Conservation (phyloP, 2,797 vertebrate species). For the Megaceryle alcyon region DNA sequence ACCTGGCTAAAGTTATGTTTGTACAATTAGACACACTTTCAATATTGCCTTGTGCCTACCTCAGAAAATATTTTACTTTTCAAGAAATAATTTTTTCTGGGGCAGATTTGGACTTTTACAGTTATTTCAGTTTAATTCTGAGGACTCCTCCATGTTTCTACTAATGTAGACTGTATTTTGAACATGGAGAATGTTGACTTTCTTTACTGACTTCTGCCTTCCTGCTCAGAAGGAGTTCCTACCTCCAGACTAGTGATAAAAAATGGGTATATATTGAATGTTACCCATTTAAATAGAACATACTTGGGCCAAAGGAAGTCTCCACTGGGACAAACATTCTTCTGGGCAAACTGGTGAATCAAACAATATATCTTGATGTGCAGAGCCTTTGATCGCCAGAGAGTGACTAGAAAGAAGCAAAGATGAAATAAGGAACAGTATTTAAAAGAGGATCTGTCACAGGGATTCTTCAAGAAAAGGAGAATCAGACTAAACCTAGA, state of each 20-base stretch:
- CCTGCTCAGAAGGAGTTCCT: background rate
- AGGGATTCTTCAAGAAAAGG: background rate
- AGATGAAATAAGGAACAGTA: background rate
- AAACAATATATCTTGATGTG: background rate
- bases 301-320: fast-evolving
- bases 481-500: background rate
- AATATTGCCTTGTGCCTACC: background rate
- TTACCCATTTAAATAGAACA: background rate
- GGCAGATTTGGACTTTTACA: background rate
- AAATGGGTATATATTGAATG: background rate
- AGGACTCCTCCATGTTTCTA: background rate
- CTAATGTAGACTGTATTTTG: background rate
- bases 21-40: background rate
- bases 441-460: background rate
- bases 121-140: background rate
- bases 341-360: background rate
- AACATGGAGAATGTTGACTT: background rate
- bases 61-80: background rate
- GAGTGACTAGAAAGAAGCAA: background rate
- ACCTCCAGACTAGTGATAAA: background rate
- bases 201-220: background rate
- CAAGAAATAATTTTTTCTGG: background rate
- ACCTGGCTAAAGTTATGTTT: background rate
- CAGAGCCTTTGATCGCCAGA: background rate
- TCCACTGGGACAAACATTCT: background rate